A percentile compares a stretch with the other conserved stretches of the same genome.
phyloP scores from a whole-genome alignment of 2,113 vertebrate species.

The Gobiocypris rarus region DNA sequence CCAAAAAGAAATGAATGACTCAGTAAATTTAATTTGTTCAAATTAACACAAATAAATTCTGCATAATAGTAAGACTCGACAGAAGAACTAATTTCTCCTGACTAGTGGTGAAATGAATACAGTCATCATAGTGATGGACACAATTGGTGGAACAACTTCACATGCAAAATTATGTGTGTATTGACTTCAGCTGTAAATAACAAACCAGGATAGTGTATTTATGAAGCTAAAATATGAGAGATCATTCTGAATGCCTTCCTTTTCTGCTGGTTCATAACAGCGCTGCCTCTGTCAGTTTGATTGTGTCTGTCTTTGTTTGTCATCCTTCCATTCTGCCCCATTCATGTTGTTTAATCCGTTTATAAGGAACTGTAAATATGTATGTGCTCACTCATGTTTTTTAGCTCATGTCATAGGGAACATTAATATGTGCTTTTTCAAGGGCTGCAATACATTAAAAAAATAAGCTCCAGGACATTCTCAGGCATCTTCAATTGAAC shows the following conservation, averaged over 20 bases:
- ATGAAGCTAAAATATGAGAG: background rate
- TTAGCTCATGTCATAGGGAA: too few species aligned
- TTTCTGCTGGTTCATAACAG: conserved; percentile 34
- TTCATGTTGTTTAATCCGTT: background rate
- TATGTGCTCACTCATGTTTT: background rate
- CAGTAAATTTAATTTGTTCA: too few species aligned
- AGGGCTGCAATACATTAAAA: too few species aligned
- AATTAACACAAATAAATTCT: too few species aligned
- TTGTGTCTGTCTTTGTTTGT: background rate
- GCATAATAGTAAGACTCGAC: too few species aligned
- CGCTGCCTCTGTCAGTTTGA: background rate
- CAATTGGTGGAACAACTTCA: background rate
- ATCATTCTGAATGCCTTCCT: conserved; percentile 42
- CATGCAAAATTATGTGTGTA: background rate
- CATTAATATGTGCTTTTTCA: too few species aligned
- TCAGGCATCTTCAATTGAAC: too few species aligned
- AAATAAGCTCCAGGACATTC: too few species aligned
- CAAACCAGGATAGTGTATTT: background rate
- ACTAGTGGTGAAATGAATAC: background rate
- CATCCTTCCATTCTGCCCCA: background rate
- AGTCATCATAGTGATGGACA: background rate
- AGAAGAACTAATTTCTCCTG: background rate
- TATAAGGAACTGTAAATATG: background rate
- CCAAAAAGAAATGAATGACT: too few species aligned
- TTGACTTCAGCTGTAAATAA: background rate